These are phyloP conservation scores for Drosophila subsilvestris DNA, from an alignment of 2,888 invertebrate species.

Conservation along the genomic window DNA sequence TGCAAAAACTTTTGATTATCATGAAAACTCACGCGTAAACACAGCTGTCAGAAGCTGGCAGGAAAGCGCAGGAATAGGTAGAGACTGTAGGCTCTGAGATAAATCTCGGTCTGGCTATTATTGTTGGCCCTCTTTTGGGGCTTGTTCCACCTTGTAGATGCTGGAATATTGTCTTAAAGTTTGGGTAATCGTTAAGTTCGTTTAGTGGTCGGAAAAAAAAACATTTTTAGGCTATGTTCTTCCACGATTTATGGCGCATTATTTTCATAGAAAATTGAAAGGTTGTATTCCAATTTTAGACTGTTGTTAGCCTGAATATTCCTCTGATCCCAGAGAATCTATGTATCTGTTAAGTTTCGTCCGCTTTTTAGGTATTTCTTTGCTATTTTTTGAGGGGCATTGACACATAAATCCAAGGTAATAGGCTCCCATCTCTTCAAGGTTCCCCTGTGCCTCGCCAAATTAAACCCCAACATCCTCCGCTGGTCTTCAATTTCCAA, in stretches of 20 bases:
- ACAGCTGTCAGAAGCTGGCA: conserved; percentile 27
- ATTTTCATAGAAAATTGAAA: not conserved
- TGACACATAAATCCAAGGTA: not conserved
- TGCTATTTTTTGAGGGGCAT: no score
- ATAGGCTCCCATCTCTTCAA: no score
- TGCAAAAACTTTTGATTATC: conserved; percentile 47
- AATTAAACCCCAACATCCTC: not conserved
- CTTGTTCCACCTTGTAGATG: conserved; percentile 32
- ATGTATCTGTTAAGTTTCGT: not conserved
- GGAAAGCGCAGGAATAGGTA: not conserved
- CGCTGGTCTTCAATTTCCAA: not conserved
- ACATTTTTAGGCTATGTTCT: not conserved
- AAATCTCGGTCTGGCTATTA: conserved; percentile 51
- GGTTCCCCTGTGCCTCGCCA: not conserved
- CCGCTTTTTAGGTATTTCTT: not conserved
- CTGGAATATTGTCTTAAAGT: not conserved
- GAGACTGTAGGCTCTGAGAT: conserved; percentile 40
- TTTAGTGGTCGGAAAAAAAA: not conserved
- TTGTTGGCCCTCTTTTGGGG: conserved; percentile 12
- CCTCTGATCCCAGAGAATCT: not conserved
- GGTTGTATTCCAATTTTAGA: not conserved
- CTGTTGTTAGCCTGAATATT: not conserved
- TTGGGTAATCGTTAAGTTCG: not conserved
- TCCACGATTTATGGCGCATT: not conserved
- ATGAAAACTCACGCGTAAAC: conserved; percentile 21